Conservation (phyloP, 2,113 vertebrate species). For the Salminus brasiliensis region DNA sequence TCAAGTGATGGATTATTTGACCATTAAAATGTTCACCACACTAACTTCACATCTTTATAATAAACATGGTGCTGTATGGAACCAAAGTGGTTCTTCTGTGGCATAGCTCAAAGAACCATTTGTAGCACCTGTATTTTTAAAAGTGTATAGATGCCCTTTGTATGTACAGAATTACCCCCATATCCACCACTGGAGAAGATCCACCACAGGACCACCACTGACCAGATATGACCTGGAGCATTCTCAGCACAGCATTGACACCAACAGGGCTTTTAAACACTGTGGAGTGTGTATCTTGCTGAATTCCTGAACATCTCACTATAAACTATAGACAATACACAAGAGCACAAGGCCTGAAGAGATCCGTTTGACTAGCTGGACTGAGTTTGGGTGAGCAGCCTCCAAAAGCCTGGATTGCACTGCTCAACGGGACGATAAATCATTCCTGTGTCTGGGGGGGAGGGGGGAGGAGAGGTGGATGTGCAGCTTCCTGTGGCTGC, state of each 20-base stretch:
- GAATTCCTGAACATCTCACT: background rate
- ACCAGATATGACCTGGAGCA: background rate
- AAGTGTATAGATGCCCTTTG: too few species aligned
- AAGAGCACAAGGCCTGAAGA: background rate
- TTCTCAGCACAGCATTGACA: too few species aligned
- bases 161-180: too few species aligned
- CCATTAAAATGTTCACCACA: too few species aligned
- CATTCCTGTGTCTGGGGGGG: conserved; percentile 40
- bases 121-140: too few species aligned
- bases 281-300: background rate
- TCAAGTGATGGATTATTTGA: too few species aligned
- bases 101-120: too few species aligned
- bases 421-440: conserved; percentile 66
- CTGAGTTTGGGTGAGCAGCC: conserved; percentile 56
- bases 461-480: conserved; percentile 48
- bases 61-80: too few species aligned
- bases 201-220: background rate
- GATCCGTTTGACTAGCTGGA: background rate
- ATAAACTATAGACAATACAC: background rate
- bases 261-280: too few species aligned
- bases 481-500: conserved; percentile 69
- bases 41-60: too few species aligned
- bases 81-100: too few species aligned
- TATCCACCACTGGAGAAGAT: background rate
- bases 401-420: conserved; percentile 52